Evolutionary conservation across 2,888 invertebrate species (phyloP).

Genomic region (Laspeyria flexula): DNA sequence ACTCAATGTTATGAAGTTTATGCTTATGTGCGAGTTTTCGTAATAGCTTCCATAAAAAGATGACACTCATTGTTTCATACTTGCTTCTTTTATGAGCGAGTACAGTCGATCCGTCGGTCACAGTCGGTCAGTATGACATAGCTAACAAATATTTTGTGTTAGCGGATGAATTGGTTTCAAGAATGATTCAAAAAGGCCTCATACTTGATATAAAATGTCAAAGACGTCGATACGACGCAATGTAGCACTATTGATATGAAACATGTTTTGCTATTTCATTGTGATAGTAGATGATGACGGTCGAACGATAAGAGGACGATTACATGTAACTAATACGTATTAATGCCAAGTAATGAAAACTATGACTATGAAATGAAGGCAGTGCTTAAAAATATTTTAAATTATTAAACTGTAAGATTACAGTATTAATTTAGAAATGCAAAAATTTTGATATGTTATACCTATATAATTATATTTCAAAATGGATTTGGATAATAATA

Average conservation of each 20-base stretch:
- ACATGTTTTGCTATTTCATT: constrained; percentile 60
- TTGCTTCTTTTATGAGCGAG: not conserved
- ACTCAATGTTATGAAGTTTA: too few relatives aligned
- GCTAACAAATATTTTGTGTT: not conserved
- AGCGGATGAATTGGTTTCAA: too few relatives aligned
- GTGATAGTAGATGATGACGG: constrained; percentile 61
- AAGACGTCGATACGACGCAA: constrained; percentile 25
- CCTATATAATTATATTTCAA: too few relatives aligned
- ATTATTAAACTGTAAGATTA: not conserved
- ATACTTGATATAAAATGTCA: constrained; percentile 12
- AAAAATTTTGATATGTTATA: too few relatives aligned
- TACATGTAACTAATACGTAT: constrained; percentile 55
- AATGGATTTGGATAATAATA: too few relatives aligned
- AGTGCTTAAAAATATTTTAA: not conserved
- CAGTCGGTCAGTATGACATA: not conserved
- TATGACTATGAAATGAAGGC: not conserved
- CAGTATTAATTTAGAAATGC: too few relatives aligned
- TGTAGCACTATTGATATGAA: constrained; percentile 40
- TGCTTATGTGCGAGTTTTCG: too few relatives aligned
- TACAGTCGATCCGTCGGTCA: not conserved
- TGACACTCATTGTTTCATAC: too few relatives aligned
- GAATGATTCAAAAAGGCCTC: not conserved
- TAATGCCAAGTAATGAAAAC: constrained; percentile 32
- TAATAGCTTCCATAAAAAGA: too few relatives aligned
- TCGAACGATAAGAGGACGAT: constrained; percentile 68